Percentiles rank a stretch among this genome's conserved stretches.
Evolutionary conservation across 2,113 vertebrate genomes (phyloP).

Genomic region (Corvus hawaiiensis): DNA sequence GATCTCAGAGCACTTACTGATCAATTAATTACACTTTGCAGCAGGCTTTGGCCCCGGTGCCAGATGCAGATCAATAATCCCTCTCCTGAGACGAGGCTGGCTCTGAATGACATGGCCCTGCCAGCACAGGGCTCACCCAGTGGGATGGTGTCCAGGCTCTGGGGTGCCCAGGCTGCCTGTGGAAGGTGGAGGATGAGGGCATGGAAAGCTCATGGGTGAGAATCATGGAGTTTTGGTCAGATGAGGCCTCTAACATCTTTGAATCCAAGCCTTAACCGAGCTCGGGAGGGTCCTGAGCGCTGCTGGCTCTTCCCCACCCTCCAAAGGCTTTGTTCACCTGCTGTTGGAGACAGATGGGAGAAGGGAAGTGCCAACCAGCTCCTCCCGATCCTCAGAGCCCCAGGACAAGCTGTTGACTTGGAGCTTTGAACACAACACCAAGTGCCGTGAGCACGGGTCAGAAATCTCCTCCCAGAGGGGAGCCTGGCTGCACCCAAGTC

Average conservation of each 20-base stretch:
- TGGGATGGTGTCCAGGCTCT: accelerated
- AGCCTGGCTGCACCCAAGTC: background rate
- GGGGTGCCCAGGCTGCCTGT: background rate
- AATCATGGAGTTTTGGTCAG: background rate
- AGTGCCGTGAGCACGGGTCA: background rate
- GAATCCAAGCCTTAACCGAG: background rate
- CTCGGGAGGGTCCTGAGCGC: background rate
- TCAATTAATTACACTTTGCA: conserved; percentile 47
- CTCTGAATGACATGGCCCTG: accelerated
- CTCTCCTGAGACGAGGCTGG: background rate
- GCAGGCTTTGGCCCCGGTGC: background rate
- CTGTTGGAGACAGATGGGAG: background rate
- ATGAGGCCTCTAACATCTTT: background rate
- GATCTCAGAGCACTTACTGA: conserved; percentile 12
- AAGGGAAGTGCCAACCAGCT: background rate
- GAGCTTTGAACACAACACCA: background rate
- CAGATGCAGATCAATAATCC: background rate
- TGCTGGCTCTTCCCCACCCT: background rate
- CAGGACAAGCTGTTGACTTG: background rate
- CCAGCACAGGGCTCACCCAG: background rate
- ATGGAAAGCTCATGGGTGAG: background rate
- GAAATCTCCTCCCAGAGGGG: background rate
- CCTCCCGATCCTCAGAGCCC: background rate
- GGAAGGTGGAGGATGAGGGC: background rate
- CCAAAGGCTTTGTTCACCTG: background rate